Evolutionary conservation across 2,888 invertebrate species (phyloP).

Genomic region (Folsomia manolachei): DNA sequence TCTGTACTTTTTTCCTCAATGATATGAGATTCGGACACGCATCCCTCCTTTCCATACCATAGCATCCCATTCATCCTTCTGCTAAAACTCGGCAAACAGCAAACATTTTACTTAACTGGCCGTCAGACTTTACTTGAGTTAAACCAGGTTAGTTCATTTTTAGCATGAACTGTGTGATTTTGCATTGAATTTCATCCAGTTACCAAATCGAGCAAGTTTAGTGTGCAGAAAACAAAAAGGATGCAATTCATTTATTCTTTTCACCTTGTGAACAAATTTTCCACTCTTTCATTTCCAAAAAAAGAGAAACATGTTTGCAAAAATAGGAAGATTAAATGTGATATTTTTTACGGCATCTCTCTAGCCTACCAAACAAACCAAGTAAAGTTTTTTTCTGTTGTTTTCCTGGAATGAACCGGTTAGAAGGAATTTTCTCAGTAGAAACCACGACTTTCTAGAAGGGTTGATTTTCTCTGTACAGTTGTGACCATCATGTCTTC

Average conservation of each 20-base stretch:
- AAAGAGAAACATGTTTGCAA: background rate
- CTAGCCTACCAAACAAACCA: background rate
- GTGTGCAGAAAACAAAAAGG: too few relatives aligned
- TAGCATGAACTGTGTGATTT: too few relatives aligned
- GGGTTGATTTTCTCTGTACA: too few relatives aligned
- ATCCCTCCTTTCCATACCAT: background rate
- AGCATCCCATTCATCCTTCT: background rate
- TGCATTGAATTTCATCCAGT: too few relatives aligned
- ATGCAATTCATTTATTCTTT: too few relatives aligned
- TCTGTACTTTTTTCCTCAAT: background rate
- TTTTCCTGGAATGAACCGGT: background rate
- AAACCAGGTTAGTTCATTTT: background rate
- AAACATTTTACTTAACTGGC: too few relatives aligned
- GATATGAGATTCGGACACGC: conserved; percentile 20
- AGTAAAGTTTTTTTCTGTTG: background rate
- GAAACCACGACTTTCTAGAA: too few relatives aligned
- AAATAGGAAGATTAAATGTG: conserved; percentile 12
- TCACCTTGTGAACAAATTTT: too few relatives aligned
- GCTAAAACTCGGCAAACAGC: too few relatives aligned
- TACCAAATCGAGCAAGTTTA: too few relatives aligned
- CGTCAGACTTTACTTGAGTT: too few relatives aligned
- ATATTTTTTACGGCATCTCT: background rate
- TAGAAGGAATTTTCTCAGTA: background rate
- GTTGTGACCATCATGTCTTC: too few relatives aligned
- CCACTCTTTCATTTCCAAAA: background rate